Evolutionary conservation across 30 jellyfish, hydroid and myxozoan species (phyloP).

Genomic region (Cassiopea xamachana): DNA sequence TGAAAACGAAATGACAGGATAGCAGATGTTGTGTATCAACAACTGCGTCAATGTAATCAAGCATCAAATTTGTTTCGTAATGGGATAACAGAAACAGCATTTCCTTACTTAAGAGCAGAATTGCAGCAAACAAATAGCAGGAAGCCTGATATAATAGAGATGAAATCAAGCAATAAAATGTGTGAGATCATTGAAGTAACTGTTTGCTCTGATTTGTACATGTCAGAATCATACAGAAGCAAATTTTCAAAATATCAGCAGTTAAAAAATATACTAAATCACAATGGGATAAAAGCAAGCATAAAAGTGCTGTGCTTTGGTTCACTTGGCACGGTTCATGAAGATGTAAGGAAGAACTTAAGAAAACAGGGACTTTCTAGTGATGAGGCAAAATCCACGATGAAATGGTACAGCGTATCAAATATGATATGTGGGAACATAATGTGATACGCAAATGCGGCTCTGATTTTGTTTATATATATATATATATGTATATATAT

Average conservation of each 20-base stretch:
- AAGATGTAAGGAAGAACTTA: neutral
- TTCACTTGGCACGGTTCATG: conserved; percentile 1
- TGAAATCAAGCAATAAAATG: neutral
- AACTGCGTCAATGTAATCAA: neutral
- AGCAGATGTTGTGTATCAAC: too few relatives aligned
- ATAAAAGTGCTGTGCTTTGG: conserved; percentile 7
- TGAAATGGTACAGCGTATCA: conserved; percentile 9
- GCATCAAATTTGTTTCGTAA: neutral
- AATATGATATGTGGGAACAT: too few relatives aligned
- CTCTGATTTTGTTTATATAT: too few relatives aligned
- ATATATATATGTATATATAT: too few relatives aligned
- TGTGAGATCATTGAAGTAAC: neutral
- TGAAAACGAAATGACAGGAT: too few relatives aligned
- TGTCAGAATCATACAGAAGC: neutral
- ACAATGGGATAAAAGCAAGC: neutral
- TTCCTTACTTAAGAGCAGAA: neutral
- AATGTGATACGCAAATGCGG: too few relatives aligned
- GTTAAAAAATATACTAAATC: neutral
- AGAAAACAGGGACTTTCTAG: neutral
- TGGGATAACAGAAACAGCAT: neutral
- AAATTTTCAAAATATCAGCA: too few relatives aligned
- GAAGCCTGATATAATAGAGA: neutral
- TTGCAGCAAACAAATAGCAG: neutral
- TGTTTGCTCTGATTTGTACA: neutral
- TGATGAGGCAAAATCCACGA: conserved; percentile 5